These are phyloP conservation scores for Pseudomyrmex gracilis DNA, from an alignment of 1,140 invertebrate genomes.

Conservation along the genomic window DNA sequence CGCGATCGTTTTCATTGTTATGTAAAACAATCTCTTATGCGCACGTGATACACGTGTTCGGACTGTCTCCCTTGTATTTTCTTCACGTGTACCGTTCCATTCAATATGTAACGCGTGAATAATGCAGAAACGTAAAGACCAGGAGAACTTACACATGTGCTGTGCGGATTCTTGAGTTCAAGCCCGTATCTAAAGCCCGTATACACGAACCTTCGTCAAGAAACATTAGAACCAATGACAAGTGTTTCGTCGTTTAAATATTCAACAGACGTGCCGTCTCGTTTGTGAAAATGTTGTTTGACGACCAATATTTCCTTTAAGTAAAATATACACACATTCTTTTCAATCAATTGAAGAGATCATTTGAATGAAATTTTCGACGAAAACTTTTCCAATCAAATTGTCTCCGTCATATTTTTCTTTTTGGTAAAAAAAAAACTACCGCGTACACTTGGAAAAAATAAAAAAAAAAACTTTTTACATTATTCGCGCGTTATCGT, in stretches of 20 bases:
- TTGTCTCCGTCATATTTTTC: background rate
- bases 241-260: conserved; percentile 33
- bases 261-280: background rate
- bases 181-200: too few relatives aligned
- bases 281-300: background rate
- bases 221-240: background rate
- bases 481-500: too few relatives aligned
- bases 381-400: background rate
- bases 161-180: background rate
- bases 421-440: too few relatives aligned
- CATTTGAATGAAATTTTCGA: too few relatives aligned
- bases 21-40: conserved; percentile 7
- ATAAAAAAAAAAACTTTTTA: too few relatives aligned
- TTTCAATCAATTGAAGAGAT: conserved; percentile 1
- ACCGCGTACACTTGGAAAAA: too few relatives aligned
- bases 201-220: conserved; percentile 10
- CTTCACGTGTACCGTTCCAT: conserved; percentile 39
- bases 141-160: background rate
- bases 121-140: conserved; percentile 58
- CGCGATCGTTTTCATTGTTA: background rate
- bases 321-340: background rate
- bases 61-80: background rate
- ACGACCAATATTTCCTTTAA: background rate
- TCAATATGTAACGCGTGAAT: conserved; percentile 69
- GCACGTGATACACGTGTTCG: background rate